Evolutionary conservation across 2,888 invertebrate species (phyloP), one percentile per base, ranked within the genome.

Genomic region (Pimpla rufipes): DNA sequence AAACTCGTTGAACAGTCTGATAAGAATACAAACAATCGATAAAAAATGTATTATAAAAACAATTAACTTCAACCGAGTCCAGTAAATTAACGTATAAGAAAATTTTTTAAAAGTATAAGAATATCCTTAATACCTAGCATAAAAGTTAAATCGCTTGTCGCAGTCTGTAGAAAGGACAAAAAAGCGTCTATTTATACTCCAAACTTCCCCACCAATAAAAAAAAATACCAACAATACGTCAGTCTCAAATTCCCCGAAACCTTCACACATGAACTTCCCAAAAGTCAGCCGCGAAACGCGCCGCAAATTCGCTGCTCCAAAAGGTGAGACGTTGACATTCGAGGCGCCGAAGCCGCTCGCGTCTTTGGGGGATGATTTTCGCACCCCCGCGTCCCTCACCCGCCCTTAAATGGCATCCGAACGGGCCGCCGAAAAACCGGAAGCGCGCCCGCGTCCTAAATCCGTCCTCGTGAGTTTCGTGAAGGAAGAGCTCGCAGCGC

Each of bases 261-360:
- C 50, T 16, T 55, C 21, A 11, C 18, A 52, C 11, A 23, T 67
- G 6, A 59, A 59, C 42, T n/a, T n/a, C 29, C 52, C 11, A 55
- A 55, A 16, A 35, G 16, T 13, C 29, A 21, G 45, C 50, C 11
- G 45, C 50, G 29, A 29, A 50, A 29, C 16, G 35, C 42, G 42
- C 35, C 45, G 13, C 13, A 45, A 45, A 55, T 23, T 50, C 47
- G 18, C 47, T 10, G 8, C 29, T 35, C 16, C 16, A 8, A 81
- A 84, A 82, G 84, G 79, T 82, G 84, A 79, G 70, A 50, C 78
- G 70, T 59, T 79, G 84, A 81, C 78, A 79, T 84, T 81, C 81
- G 70, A 52, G 42, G 11, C 50, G 50, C 10, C 50, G 50, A 68
- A 18, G 35, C n/a, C 16, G 16, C 29, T 35, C 47, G n/a, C n/a